Evolutionary conservation across 2,797 vertebrate genomes (phyloP).

Genomic region (Tamandua tetradactyla): DNA sequence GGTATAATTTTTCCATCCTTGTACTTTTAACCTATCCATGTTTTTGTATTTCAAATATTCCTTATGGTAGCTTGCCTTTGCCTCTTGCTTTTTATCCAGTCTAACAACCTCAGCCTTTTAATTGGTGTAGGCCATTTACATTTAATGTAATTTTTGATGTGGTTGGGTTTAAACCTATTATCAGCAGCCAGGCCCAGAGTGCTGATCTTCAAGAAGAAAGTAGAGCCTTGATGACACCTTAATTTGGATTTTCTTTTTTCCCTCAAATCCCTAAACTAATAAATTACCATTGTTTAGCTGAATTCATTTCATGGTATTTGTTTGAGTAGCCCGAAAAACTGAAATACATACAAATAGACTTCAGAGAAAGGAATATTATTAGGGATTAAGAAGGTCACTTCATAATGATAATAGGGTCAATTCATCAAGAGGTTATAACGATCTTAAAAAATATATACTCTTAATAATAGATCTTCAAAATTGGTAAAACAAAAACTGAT

Average conservation of each 20-base stretch:
- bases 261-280: too few relatives aligned
- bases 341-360: neutral
- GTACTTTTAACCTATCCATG: neutral
- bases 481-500: neutral
- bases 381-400: neutral
- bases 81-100: neutral
- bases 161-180: neutral
- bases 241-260: too few relatives aligned
- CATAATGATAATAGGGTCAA: neutral
- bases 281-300: too few relatives aligned
- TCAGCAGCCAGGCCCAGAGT: too few relatives aligned
- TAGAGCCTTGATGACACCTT: too few relatives aligned
- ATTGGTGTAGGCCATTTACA: neutral
- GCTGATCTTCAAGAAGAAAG: too few relatives aligned
- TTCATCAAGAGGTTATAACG: neutral
- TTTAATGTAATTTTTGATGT: neutral
- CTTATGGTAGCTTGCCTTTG: neutral
- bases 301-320: too few relatives aligned
- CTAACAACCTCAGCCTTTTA: neutral
- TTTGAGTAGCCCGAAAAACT: too few relatives aligned
- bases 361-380: conserved; percentile 1
- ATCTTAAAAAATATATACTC: neutral
- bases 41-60: neutral
- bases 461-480: neutral
- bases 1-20: neutral